Percentiles rank a stretch among this genome's conserved stretches.
phyloP scores from a whole-genome alignment of 1,140 invertebrate genomes.

The Drosophila hydei region DNA sequence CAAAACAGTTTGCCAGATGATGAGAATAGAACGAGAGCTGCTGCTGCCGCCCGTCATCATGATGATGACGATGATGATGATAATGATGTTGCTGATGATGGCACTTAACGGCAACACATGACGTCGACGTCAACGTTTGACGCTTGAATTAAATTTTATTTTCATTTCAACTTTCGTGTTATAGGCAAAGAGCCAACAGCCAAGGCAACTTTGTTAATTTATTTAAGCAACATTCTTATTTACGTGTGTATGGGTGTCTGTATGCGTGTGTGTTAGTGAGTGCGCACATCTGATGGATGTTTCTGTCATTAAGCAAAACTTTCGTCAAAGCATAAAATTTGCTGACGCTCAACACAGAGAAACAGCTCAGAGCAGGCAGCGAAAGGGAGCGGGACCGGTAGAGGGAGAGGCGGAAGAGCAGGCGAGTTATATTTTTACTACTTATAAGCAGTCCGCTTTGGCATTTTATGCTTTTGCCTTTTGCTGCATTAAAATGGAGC shows the following conservation, averaged over 20 bases:
- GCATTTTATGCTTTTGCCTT: slow-evolving; percentile 55
- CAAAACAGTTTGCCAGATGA: slow-evolving; percentile 52
- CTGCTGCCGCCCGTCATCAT: not conserved
- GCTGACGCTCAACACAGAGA: slow-evolving; percentile 32
- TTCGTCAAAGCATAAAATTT: slow-evolving; percentile 69
- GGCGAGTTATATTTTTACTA: slow-evolving; percentile 45
- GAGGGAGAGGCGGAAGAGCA: not conserved
- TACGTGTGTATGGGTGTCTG: slow-evolving; percentile 2
- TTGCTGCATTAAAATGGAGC: slow-evolving; percentile 53
- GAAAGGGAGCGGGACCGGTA: not conserved
- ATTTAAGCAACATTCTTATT: slow-evolving; percentile 59
- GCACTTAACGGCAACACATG: slow-evolving; percentile 67
- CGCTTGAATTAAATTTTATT: slow-evolving; percentile 68
- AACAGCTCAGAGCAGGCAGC: not conserved
- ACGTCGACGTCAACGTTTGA: slow-evolving; percentile 26
- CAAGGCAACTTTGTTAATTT: slow-evolving; percentile 67
- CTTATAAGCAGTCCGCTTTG: slow-evolving; percentile 53
- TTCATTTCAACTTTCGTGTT: slow-evolving; percentile 66
- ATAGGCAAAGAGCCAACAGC: slow-evolving; percentile 62
- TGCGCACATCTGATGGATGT: slow-evolving; percentile 55
- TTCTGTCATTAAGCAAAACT: slow-evolving; percentile 67
- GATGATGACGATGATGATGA: slow-evolving; percentile 12
- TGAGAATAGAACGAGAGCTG: slow-evolving; percentile 39
- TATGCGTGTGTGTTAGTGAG: slow-evolving; percentile 24
- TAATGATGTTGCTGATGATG: slow-evolving; percentile 47